These are phyloP conservation scores for Homarus americanus DNA, from an alignment of 1,140 invertebrate genomes.

Conservation along the genomic window DNA sequence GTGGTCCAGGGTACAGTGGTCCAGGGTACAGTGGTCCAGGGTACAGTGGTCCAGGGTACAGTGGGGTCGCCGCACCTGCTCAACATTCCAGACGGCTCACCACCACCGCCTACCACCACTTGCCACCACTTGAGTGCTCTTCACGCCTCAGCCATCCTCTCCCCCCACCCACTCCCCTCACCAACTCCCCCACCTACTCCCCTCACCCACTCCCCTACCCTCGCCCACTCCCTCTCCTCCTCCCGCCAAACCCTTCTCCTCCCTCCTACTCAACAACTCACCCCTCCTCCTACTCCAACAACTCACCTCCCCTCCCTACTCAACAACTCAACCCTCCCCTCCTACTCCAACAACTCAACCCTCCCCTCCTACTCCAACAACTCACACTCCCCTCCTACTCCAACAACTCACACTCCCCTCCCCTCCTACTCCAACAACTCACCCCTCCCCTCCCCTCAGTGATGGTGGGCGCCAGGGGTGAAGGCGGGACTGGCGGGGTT, in stretches of 20 bases:
- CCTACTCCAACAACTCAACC: too few species aligned
- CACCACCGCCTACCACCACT: not conserved
- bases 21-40: too few species aligned
- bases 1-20: too few species aligned
- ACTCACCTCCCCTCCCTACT: not conserved
- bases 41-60: too few species aligned
- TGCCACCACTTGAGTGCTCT: slow-evolving; percentile 16
- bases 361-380: too few species aligned
- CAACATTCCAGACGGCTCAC: too few species aligned
- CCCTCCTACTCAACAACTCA: not conserved
- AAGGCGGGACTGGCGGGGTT: not conserved
- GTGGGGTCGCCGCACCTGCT: too few species aligned
- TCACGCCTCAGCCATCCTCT: not conserved
- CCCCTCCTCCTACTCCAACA: not conserved
- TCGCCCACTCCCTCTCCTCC: not conserved
- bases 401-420: too few species aligned
- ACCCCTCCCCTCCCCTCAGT: too few species aligned
- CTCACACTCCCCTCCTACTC: too few species aligned
- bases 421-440: too few species aligned
- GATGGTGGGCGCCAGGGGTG: slow-evolving; percentile 6
- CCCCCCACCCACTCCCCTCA: not conserved
- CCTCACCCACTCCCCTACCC: not conserved
- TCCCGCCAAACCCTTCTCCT: not conserved
- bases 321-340: too few species aligned
- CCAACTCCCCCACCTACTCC: not conserved